phyloP scores from a whole-genome alignment of 2,797 vertebrate genomes.

The Urosaurus nigricauda region DNA sequence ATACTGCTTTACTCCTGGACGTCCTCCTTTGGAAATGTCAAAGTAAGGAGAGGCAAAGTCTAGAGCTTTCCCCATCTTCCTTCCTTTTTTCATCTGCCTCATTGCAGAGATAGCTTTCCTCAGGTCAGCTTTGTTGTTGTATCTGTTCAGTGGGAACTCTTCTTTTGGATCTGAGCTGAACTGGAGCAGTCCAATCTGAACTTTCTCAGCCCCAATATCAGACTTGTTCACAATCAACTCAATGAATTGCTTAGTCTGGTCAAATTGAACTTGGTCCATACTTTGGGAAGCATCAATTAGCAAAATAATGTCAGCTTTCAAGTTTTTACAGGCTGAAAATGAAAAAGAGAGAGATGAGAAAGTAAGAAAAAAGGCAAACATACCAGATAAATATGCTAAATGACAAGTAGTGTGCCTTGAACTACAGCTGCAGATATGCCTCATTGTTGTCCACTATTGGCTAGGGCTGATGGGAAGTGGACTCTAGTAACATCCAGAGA shows the following conservation, averaged over 20 bases:
- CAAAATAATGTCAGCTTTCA: slow-evolving; percentile 83
- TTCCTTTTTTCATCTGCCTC: slow-evolving; percentile 66
- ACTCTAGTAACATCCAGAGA: no score
- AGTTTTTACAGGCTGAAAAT: slow-evolving; percentile 81
- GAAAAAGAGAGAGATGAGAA: not conserved
- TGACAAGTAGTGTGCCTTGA: not conserved
- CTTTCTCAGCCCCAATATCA: slow-evolving; percentile 74
- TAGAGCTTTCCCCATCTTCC: slow-evolving; percentile 82
- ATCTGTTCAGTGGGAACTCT: slow-evolving; percentile 79
- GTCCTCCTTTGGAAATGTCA: slow-evolving; percentile 62
- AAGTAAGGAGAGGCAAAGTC: slow-evolving; percentile 60
- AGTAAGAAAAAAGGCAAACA: not conserved
- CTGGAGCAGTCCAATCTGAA: slow-evolving; percentile 85
- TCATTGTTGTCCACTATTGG: no score
- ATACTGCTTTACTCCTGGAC: slow-evolving; percentile 78
- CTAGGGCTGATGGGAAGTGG: no score
- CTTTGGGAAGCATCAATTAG: slow-evolving; percentile 85
- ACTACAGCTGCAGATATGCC: no score
- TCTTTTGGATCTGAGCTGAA: slow-evolving; percentile 75
- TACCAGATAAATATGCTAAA: slow-evolving; percentile 47
- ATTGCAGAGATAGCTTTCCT: slow-evolving; percentile 65
- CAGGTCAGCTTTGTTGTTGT: slow-evolving; percentile 66
- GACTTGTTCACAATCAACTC: slow-evolving; percentile 78
- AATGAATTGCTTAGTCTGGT: slow-evolving; percentile 82
- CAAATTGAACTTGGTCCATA: slow-evolving; percentile 75